Percentiles rank a stretch among this genome's conserved stretches.
Conservation (phyloP, 2,888 invertebrate species). For the Laothoe populi region DNA sequence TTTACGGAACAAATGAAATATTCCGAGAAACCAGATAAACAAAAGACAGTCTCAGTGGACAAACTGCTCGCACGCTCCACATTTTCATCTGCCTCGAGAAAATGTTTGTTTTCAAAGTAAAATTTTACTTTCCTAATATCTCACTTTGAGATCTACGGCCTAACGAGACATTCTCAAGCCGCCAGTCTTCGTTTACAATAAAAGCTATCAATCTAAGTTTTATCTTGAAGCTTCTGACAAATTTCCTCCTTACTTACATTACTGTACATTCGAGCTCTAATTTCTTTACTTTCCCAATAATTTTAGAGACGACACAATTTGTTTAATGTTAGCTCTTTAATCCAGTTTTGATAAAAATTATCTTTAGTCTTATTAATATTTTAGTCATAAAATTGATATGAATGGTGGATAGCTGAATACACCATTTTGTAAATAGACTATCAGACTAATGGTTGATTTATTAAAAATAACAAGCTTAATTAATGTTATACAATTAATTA, state of each 20-base stretch:
- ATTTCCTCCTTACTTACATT: slow-evolving; percentile 1
- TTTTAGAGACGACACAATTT: background rate
- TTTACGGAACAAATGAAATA: slow-evolving; percentile 30
- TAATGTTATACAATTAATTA: too few relatives aligned
- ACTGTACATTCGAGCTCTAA: slow-evolving; percentile 7
- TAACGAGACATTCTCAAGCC: background rate
- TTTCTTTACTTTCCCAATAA: background rate
- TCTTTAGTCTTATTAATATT: too few relatives aligned
- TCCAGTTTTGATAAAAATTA: too few relatives aligned
- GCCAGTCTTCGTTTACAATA: slow-evolving; percentile 11
- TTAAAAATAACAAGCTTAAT: too few relatives aligned
- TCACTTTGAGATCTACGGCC: slow-evolving; percentile 15
- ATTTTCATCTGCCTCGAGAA: slow-evolving; percentile 14
- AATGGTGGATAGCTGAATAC: too few relatives aligned
- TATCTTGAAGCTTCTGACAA: slow-evolving; percentile 13
- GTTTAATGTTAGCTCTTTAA: too few relatives aligned
- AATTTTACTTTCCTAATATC: slow-evolving; percentile 12
- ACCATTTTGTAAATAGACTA: too few relatives aligned
- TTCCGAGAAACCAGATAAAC: slow-evolving; percentile 18
- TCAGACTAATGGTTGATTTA: too few relatives aligned
- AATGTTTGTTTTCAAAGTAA: slow-evolving; percentile 8
- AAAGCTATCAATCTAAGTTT: slow-evolving; percentile 23
- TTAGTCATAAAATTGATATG: too few relatives aligned
- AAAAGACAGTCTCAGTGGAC: slow-evolving; percentile 17
- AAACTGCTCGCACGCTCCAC: slow-evolving; percentile 17